Percentiles rank a stretch among this genome's conserved stretches.
Evolutionary conservation across 2,888 invertebrate species (phyloP).

Genomic region (Eudemis profundana): DNA sequence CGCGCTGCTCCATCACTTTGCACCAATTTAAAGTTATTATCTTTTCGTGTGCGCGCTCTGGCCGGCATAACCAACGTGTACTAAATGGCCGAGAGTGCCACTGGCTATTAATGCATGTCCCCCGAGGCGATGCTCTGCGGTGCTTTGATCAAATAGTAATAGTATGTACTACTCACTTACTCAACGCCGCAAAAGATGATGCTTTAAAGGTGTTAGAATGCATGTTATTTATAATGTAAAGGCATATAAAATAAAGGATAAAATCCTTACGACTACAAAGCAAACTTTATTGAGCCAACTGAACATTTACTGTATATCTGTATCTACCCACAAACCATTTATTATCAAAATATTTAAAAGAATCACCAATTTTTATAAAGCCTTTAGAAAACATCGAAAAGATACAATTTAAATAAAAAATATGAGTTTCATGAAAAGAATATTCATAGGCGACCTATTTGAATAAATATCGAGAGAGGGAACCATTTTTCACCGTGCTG

Average conservation of each 20-base stretch:
- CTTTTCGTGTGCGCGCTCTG: constrained; percentile 41
- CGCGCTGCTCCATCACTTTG: constrained; percentile 48
- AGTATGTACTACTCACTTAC: too few species aligned
- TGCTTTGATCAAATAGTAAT: constrained; percentile 16
- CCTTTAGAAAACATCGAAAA: constrained; percentile 43
- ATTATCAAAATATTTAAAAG: constrained; percentile 5
- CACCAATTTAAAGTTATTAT: constrained; percentile 48
- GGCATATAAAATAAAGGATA: not conserved
- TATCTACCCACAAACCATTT: not conserved
- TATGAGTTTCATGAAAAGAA: constrained; percentile 64
- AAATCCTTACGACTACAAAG: not conserved
- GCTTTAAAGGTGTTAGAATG: not conserved
- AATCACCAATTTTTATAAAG: constrained; percentile 39
- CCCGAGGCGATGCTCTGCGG: constrained; percentile 37
- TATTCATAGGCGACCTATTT: constrained; percentile 68
- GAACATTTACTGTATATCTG: too few species aligned
- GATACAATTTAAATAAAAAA: constrained; percentile 55
- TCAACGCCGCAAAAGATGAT: not conserved
- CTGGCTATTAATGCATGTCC: constrained; percentile 53
- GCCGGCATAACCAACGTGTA: constrained; percentile 24
- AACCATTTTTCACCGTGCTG: constrained; percentile 77
- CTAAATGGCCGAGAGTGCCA: constrained; percentile 41
- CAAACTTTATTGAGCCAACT: not conserved
- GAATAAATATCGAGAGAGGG: constrained; percentile 78
- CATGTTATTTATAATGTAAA: too few species aligned